Evolutionary conservation across 2,888 invertebrate genomes (phyloP), one percentile per base, ranked within the genome.

Genomic region (Glaucopsyche alexis): DNA sequence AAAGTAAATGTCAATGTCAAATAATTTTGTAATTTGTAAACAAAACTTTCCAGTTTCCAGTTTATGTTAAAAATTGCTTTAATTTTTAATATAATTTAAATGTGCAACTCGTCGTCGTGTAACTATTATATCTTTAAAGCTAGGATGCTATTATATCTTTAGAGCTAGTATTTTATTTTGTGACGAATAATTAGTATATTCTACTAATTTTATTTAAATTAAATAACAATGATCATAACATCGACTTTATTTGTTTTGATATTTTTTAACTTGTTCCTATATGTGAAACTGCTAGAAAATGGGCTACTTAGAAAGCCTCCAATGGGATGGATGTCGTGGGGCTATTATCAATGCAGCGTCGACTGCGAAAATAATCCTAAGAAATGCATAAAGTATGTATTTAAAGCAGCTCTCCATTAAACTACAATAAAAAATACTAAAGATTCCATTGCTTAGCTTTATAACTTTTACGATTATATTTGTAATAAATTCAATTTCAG

Each of bases 321-420:
- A 0, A 95, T 96, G 95, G 96, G 96, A 14, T 96, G 95, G 95
- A 94, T 96, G 93, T 94, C 95, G 2, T 96, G 96, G 96, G 94
- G 95, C 71, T 92, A 95, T 80, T 96, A 95, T 80, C 89, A 94
- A 83, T 96, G 96, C 80, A 91, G 93, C 71, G 89, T 86, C 1
- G 91, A 95, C 80, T 96, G 96, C 82, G 86, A 88, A 16, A 84
- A 87, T n/a, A 88, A 94, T 80, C 95, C 95, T 0, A 87, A 93
- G 38, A 94, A 94, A 81, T 96, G 95, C 81, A 93, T 95, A 42
- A 91, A 95, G 95, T 95, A 87, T 85, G 89, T 81, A 40, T 13
- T 11, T 29, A 29, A 29, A 52, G 16, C 16, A 19, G 11, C 3
- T 55, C 19, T 9, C 55, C 29, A 29, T 6, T 42, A 60, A 29